These are phyloP conservation scores for Tamias sibiricus DNA, from an alignment of 2,113 vertebrate species.

Conservation along the genomic window DNA sequence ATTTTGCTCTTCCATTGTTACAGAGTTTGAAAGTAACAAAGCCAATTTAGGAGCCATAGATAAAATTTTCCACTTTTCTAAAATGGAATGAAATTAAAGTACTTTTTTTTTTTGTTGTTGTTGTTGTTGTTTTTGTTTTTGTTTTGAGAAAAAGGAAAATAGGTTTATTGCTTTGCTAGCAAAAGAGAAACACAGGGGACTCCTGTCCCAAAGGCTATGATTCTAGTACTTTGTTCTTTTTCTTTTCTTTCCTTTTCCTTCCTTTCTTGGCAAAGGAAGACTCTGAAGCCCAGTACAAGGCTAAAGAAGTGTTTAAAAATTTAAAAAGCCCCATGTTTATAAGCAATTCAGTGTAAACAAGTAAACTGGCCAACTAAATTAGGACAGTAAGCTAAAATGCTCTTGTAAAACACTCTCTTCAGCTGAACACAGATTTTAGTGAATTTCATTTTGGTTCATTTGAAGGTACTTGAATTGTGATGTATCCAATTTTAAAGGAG, in stretches of 20 bases:
- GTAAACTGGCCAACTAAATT: conserved; percentile 24
- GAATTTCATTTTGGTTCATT: conserved; percentile 6
- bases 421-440: conserved; percentile 4
- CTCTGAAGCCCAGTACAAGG: not conserved
- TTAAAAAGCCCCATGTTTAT: not conserved
- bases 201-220: too few species aligned
- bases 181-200: too few species aligned
- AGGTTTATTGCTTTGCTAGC: too few species aligned
- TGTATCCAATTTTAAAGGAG: conserved; percentile 2
- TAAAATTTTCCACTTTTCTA: not conserved
- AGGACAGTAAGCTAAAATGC: not conserved
- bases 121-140: too few species aligned
- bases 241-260: too few species aligned
- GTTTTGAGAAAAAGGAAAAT: too few species aligned
- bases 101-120: too few species aligned
- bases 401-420: conserved; percentile 24
- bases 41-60: not conserved
- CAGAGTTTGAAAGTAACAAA: not conserved
- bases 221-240: not conserved
- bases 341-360: conserved; percentile 2
- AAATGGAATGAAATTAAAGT: not conserved
- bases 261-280: not conserved
- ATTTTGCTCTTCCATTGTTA: not conserved
- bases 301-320: not conserved
- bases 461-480: conserved; percentile 26